A percentile compares a stretch with the other conserved stretches of the same genome.
Evolutionary conservation across 2,888 invertebrate species (phyloP).

Genomic region (Drosophila hamatofila): DNA sequence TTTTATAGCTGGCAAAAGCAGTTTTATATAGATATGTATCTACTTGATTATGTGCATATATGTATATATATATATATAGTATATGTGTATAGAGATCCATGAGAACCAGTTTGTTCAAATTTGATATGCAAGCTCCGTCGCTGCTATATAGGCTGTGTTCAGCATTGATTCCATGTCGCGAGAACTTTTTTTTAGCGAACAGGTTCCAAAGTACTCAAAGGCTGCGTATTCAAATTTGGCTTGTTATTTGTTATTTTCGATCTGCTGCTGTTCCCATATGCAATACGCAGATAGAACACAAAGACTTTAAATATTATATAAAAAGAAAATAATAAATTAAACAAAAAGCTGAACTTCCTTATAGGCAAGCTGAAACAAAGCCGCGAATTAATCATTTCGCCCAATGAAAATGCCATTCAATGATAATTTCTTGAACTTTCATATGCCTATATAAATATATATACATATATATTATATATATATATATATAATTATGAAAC

Average conservation of each 20-base stretch:
- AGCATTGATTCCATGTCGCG: conserved; percentile 23
- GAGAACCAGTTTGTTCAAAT: conserved; percentile 54
- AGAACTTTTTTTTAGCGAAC: conserved; percentile 25
- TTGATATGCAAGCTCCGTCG: conserved; percentile 49
- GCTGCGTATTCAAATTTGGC: conserved; percentile 26
- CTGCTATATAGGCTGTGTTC: conserved; percentile 27
- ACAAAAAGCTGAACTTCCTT: conserved; percentile 41
- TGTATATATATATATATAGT: conserved; percentile 1
- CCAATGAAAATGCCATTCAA: conserved; percentile 3
- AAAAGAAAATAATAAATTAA: neutral
- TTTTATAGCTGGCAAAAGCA: conserved; percentile 15
- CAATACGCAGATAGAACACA: conserved; percentile 42
- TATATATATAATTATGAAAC: neutral
- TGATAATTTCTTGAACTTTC: neutral
- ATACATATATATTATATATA: neutral
- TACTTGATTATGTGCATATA: conserved; percentile 27
- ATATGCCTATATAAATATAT: neutral
- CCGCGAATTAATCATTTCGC: conserved; percentile 7
- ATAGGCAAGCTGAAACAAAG: conserved; percentile 29
- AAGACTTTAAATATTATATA: conserved; percentile 23
- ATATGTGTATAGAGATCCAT: conserved; percentile 14
- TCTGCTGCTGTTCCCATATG: conserved; percentile 32
- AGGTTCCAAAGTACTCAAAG: conserved; percentile 12
- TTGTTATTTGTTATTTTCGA: conserved; percentile 22
- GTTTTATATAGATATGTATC: conserved; percentile 12